Evolutionary conservation across 2,113 vertebrate genomes (phyloP).

Genomic region (Phocoena phocoena): DNA sequence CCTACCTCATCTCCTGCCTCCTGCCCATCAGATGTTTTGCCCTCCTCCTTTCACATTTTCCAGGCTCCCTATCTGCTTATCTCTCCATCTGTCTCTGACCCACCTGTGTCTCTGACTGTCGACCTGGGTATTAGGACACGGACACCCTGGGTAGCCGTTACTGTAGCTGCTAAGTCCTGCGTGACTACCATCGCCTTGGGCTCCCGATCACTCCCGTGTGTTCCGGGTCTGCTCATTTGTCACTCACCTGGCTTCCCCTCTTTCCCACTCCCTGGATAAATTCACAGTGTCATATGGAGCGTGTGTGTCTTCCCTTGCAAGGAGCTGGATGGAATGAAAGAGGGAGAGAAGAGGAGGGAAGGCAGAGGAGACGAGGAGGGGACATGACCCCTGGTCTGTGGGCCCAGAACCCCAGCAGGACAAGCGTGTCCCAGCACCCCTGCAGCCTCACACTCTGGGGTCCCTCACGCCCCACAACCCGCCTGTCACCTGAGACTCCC

Average conservation of each 20-base stretch:
- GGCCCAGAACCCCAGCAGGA: not conserved
- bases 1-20: not conserved
- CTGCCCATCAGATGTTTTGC: not conserved
- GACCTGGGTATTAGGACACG: rapidly evolving
- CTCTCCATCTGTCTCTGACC: not conserved
- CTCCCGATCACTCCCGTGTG: not conserved
- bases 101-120: not conserved
- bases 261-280: not conserved
- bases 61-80: not conserved
- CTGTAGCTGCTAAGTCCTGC: not conserved
- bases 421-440: rapidly evolving
- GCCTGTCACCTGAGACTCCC: not conserved
- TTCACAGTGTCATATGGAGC: not conserved
- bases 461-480: no score
- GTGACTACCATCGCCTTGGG: rapidly evolving
- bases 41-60: not conserved
- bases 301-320: not conserved
- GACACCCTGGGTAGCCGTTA: not conserved
- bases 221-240: not conserved
- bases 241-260: not conserved
- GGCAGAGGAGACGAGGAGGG: not conserved
- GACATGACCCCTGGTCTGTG: not conserved
- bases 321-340: not conserved
- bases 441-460: not conserved
- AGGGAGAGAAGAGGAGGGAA: not conserved